Percentiles rank a stretch among this genome's conserved stretches.
phyloP scores from a whole-genome alignment of 2,797 vertebrate species.

The Notoglanidium macrostoma region DNA sequence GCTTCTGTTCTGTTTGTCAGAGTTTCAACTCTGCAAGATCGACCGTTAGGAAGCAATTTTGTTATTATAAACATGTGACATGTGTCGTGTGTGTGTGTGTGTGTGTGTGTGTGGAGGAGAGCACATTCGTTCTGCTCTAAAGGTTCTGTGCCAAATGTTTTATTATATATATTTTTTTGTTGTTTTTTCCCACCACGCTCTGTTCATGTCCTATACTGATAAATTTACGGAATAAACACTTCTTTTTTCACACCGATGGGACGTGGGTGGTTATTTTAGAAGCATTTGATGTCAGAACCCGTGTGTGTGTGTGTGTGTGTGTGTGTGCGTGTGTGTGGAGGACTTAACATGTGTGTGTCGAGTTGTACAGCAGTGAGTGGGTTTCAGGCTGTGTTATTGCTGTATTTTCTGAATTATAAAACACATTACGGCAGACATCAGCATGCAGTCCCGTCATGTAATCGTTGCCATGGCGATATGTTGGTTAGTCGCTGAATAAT shows the following conservation, averaged over 20 bases:
- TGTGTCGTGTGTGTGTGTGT: constrained; percentile 51
- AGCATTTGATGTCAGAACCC: neutral
- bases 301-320: constrained; percentile 11
- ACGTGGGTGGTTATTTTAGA: constrained; percentile 8
- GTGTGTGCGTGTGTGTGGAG: constrained; percentile 18
- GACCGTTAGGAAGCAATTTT: constrained; percentile 13
- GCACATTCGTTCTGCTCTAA: constrained; percentile 36
- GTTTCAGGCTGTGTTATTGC: constrained; percentile 6
- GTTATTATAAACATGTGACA: constrained; percentile 63
- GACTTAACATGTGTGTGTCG: constrained; percentile 22
- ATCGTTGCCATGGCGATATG: neutral
- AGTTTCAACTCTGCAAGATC: constrained; percentile 55
- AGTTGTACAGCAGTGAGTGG: constrained; percentile 11
- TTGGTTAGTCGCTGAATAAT: neutral
- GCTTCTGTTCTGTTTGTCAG: constrained; percentile 66
- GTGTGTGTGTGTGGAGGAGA: constrained; percentile 27
- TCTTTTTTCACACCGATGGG: neutral
- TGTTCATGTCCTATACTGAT: constrained; percentile 1
- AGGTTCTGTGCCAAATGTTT: constrained; percentile 12
- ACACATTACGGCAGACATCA: neutral
- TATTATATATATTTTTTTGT: neutral
- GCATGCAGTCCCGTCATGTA: too few relatives aligned
- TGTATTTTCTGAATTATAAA: neutral
- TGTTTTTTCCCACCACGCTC: neutral
- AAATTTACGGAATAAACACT: constrained; percentile 7